These are phyloP conservation scores for Pentalonia nigronervosa DNA, from an alignment of 1,140 invertebrate genomes.

Conservation along the genomic window DNA sequence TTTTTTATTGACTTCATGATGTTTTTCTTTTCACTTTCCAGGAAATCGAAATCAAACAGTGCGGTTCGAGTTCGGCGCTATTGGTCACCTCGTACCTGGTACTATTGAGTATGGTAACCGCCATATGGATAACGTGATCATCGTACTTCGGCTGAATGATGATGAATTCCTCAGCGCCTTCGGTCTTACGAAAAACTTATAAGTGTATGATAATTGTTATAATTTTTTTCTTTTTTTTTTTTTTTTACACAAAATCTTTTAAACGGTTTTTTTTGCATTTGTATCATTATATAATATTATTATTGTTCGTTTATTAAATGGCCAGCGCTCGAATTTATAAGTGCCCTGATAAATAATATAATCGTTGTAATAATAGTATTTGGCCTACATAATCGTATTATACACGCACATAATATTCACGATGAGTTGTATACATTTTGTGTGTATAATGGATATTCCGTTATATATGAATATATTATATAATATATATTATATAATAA, in stretches of 20 bases:
- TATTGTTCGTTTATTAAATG: not conserved
- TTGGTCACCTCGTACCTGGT: slow-evolving; percentile 48
- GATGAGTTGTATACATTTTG: not conserved
- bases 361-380: slow-evolving; percentile 6
- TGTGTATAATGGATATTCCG: not conserved
- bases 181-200: slow-evolving; percentile 30
- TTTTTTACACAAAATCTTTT: slow-evolving; percentile 26
- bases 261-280: not conserved
- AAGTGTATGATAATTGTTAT: slow-evolving; percentile 47
- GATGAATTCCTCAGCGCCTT: not conserved
- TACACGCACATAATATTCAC: not conserved
- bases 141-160: slow-evolving; percentile 48
- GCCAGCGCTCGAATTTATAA: not conserved
- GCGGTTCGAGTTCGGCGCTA: slow-evolving; percentile 67
- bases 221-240: slow-evolving; percentile 27
- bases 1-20: not conserved
- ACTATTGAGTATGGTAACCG: slow-evolving; percentile 15
- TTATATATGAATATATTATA: not conserved
- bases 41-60: slow-evolving; percentile 79
- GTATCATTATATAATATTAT: not conserved
- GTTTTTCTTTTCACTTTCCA: slow-evolving; percentile 62
- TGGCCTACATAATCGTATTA: not conserved
- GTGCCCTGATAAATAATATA: not conserved
- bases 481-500: not conserved
- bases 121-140: slow-evolving; percentile 55